Conservation (phyloP, 2,888 invertebrate genomes). For the Blomia tropicalis region DNA sequence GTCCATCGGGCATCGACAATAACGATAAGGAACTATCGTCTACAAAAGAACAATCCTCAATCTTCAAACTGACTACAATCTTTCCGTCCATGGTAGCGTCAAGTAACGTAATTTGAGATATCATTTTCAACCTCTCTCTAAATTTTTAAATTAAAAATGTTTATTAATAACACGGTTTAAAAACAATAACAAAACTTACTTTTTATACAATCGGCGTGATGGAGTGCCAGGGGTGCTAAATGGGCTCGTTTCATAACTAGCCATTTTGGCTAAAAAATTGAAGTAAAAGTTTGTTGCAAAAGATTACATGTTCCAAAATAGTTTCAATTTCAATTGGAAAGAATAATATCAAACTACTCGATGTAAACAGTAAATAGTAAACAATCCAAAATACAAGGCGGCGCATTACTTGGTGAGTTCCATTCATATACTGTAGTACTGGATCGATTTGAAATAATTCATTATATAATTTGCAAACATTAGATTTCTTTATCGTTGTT, state of each 20-base stretch:
- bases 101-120: slow-evolving; percentile 17
- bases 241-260: neutral
- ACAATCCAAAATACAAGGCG: no score
- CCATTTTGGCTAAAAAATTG: neutral
- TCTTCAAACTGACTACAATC: slow-evolving; percentile 15
- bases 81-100: slow-evolving; percentile 18
- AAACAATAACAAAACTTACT: neutral
- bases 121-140: slow-evolving; percentile 17
- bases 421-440: no score
- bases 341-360: no score
- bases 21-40: slow-evolving; percentile 25
- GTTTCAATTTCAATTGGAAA: no score
- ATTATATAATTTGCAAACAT: no score
- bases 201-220: neutral
- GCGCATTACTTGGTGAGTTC: no score
- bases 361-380: no score
- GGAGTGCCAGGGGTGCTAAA: neutral
- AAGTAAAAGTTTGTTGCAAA: no score
- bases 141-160: neutral
- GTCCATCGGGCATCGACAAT: slow-evolving; percentile 24
- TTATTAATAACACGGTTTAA: neutral
- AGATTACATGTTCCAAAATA: no score
- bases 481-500: no score
- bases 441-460: no score
- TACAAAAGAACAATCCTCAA: slow-evolving; percentile 22